Base-by-base conservation (phyloP, 2,888 invertebrate species). In the Trichopria drosophilae region DNA sequence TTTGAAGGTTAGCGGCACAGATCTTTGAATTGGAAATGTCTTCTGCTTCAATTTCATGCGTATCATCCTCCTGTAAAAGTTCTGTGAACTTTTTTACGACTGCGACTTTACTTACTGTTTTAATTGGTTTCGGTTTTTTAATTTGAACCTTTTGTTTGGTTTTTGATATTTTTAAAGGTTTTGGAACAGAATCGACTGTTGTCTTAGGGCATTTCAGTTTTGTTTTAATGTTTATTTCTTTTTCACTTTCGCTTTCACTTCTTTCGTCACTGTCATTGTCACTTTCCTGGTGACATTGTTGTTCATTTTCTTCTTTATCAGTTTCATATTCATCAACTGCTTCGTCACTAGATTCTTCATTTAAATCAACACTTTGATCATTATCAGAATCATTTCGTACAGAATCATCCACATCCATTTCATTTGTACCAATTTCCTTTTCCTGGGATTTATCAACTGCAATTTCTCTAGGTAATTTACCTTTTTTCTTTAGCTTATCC, bases 71-170 rank as follows among this genome's bases (percentile, higher is more conserved):
- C 19, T 64, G 46, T 7, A 67, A 35, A 24, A 71, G 28, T 18
- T 68, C 63, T 3, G 59, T 24, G 5, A 72, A 68, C 24, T 64
- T 63, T 43, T 66, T 70, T 3, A 73, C 71, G 3, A 61, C 59
- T 5, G 67, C 70, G 39, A 67, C 58, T 12, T 62, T 62, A 40
- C 62, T 71, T 37, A 67, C 50, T 26, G 61, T 34, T 44, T 60
- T 61, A 1, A 54, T 19, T 15, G 15, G n/a, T 45, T 44, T 28
- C n/a, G 16, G 22, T 41, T 41, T 12, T 4, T 47, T 19, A 19
- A 13, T 24, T 29, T 37, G 7, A 12, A 34, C 22, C 13, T 36
- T 24, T 13, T n/a, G 16, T 16, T 24, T 20, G 7, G 32, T 15
- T 12, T 44, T 12, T 24, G 23, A 20, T 19, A 16, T 22, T 9